A percentile compares a stretch with the other conserved stretches of the same genome.
Evolutionary conservation across 2,113 vertebrate species (phyloP).

Genomic region (Danio rerio): GRCz12tu NC_133180.1:25003501-25004000

Average conservation of each 20-base stretch:
- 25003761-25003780: not conserved
- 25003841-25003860: slow-evolving; percentile 73
- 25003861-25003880: slow-evolving; percentile 73
- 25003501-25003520: slow-evolving; percentile 12
- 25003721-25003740: slow-evolving; percentile 42
- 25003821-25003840: slow-evolving; percentile 65
- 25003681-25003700: slow-evolving; percentile 67
- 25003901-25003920: slow-evolving; percentile 49
- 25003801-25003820: slow-evolving; percentile 43
- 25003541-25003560: slow-evolving; percentile 77
- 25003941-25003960: slow-evolving; percentile 60
- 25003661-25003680: slow-evolving; percentile 72
- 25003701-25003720: slow-evolving; percentile 51
- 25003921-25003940: slow-evolving; percentile 48
- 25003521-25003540: slow-evolving; percentile 59
- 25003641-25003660: slow-evolving; percentile 76
- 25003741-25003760: not conserved
- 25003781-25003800: slow-evolving; percentile 34
- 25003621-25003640: slow-evolving; percentile 77
- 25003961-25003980: slow-evolving; percentile 57
- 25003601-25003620: slow-evolving; percentile 77
- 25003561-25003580: slow-evolving; percentile 68
- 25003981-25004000: slow-evolving; percentile 58
- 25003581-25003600: slow-evolving; percentile 70
- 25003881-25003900: slow-evolving; percentile 61